phyloP scores from a whole-genome alignment of 2,797 vertebrate genomes.

The Mormyrops attenuatus region DNA sequence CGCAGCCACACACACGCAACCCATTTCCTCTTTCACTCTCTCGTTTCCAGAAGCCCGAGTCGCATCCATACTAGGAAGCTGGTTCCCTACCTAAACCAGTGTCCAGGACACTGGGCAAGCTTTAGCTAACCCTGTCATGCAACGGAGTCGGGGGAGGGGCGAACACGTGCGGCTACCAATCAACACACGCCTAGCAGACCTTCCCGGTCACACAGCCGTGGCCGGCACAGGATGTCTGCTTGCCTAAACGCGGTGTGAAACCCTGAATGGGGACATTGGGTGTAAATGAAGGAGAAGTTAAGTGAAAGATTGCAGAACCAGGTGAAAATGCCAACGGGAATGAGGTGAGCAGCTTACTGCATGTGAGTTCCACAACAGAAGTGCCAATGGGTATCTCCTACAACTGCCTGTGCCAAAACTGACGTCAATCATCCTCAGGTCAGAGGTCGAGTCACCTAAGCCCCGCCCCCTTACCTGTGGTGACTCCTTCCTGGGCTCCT shows the following conservation, averaged over 20 bases:
- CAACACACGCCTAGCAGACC: not conserved
- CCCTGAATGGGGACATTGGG: not conserved
- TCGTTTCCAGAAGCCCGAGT: not conserved
- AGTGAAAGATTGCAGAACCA: not conserved
- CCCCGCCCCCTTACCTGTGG: slow-evolving; percentile 19
- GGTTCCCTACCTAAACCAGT: not conserved
- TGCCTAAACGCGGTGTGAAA: not conserved
- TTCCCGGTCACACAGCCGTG: not conserved
- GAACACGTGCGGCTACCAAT: not conserved
- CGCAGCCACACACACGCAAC: not conserved
- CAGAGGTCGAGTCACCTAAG: not conserved
- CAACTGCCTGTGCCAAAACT: not conserved
- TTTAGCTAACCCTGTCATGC: not conserved
- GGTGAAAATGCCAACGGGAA: not conserved
- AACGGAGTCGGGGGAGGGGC: not conserved
- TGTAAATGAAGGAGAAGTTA: not conserved
- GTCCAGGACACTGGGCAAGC: not conserved
- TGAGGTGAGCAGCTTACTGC: not conserved
- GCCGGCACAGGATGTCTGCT: not conserved
- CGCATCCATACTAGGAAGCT: not conserved
- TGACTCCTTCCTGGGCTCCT: slow-evolving; percentile 21
- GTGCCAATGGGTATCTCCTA: not conserved
- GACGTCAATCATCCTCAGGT: not conserved
- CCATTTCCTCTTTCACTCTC: not conserved
- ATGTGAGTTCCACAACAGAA: not conserved